phyloP scores from a whole-genome alignment of 2,888 invertebrate species.

The Xylocampa areola region DNA sequence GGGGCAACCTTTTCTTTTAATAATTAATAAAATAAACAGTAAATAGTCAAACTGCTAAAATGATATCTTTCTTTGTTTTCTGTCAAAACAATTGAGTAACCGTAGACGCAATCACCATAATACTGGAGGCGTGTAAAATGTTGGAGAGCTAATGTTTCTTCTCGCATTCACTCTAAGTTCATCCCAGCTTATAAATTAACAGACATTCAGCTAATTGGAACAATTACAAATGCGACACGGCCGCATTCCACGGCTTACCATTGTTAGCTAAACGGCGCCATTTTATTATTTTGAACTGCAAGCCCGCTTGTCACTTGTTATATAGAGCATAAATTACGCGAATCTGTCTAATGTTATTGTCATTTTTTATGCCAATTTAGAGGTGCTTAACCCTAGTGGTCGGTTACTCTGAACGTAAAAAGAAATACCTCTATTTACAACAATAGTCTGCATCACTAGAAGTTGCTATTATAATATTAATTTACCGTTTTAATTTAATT shows the following conservation, averaged over 20 bases:
- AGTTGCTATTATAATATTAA: conserved; percentile 36
- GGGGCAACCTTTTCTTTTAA: too few species aligned
- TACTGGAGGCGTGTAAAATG: background rate
- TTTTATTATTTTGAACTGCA: conserved; percentile 66
- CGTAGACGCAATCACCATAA: background rate
- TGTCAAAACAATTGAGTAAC: too few species aligned
- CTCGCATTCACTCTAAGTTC: conserved; percentile 56
- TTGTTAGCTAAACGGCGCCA: conserved; percentile 61
- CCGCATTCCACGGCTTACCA: conserved; percentile 72
- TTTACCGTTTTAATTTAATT: conserved; percentile 31
- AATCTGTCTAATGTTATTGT: conserved; percentile 48
- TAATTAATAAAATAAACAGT: too few species aligned
- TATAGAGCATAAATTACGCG: conserved; percentile 67
- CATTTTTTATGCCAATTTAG: conserved; percentile 30
- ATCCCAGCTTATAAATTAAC: conserved; percentile 75
- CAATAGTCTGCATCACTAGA: conserved; percentile 31
- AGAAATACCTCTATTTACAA: conserved; percentile 25
- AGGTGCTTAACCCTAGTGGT: conserved; percentile 41
- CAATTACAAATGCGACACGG: conserved; percentile 78
- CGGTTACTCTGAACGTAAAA: conserved; percentile 20
- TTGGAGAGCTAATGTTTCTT: conserved; percentile 46
- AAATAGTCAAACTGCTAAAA: too few species aligned
- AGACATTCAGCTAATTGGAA: conserved; percentile 80
- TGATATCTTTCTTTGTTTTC: too few species aligned
- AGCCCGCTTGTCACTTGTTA: conserved; percentile 60